Evolutionary conservation across 1,140 invertebrate genomes (phyloP).

Genomic region (Zaprionus vittiger): DNA sequence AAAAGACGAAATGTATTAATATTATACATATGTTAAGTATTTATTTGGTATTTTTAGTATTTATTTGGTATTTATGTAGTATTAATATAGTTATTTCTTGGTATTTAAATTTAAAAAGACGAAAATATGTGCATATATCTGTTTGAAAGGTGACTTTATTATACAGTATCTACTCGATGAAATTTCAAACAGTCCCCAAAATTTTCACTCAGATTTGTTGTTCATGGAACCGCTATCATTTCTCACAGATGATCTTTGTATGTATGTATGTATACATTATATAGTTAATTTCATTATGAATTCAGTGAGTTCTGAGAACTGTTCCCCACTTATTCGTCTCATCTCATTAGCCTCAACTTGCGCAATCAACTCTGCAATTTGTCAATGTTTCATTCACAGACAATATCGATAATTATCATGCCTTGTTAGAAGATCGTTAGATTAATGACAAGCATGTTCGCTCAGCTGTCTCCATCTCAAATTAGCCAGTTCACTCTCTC

Average conservation of each 20-base stretch:
- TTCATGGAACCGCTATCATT: not conserved
- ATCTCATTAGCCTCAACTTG: conserved; percentile 17
- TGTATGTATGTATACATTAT: not conserved
- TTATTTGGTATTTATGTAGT: not conserved
- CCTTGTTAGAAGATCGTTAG: conserved; percentile 51
- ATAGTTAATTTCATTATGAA: not conserved
- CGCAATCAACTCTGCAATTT: conserved; percentile 39
- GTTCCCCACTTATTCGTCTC: not conserved
- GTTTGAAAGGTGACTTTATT: too few species aligned
- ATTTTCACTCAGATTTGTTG: not conserved
- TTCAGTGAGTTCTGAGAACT: not conserved
- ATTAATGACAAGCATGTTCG: conserved; percentile 43
- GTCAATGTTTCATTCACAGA: conserved; percentile 28
- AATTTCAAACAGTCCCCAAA: not conserved
- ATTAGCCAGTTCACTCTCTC: not conserved
- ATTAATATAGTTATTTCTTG: not conserved
- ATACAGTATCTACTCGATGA: too few species aligned
- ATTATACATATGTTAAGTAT: too few species aligned
- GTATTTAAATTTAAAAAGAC: not conserved
- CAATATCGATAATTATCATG: conserved; percentile 45
- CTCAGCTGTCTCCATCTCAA: conserved; percentile 18
- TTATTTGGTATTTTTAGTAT: too few species aligned
- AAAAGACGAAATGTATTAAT: too few species aligned
- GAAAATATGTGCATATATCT: too few species aligned
- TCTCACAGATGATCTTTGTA: not conserved